phyloP scores from a whole-genome alignment of 2,888 invertebrate species.

The Tryphoninae sp. region DNA sequence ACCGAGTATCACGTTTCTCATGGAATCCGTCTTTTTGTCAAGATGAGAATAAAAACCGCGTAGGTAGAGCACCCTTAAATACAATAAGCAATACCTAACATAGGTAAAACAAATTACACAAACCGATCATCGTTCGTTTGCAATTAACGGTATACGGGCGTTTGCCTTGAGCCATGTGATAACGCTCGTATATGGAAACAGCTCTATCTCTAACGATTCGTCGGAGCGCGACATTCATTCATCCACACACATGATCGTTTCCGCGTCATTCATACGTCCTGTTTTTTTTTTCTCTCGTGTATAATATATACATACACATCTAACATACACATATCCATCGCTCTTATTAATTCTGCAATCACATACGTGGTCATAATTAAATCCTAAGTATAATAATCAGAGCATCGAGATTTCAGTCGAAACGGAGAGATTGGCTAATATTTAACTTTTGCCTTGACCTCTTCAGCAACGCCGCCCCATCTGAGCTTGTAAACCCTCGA shows the following conservation, averaged over 20 bases:
- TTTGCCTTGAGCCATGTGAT: constrained; percentile 7
- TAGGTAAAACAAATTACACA: constrained; percentile 52
- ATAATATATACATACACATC: constrained; percentile 47
- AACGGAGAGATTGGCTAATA: constrained; percentile 80
- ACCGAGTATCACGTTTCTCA: too few species aligned
- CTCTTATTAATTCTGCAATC: too few species aligned
- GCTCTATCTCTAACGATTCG: too few species aligned
- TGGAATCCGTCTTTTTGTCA: too few species aligned
- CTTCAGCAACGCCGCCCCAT: constrained; percentile 98
- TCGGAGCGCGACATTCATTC: background rate
- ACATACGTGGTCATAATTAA: too few species aligned
- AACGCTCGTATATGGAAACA: background rate
- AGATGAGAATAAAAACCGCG: too few species aligned
- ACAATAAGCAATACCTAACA: constrained; percentile 51
- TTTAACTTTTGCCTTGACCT: constrained; percentile 89
- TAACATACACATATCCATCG: too few species aligned
- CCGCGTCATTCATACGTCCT: background rate
- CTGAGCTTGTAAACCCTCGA: constrained; percentile 94
- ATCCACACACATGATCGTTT: background rate
- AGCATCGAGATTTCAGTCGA: constrained; percentile 6
- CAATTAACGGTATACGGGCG: background rate
- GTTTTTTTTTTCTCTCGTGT: constrained; percentile 2
- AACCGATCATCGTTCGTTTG: too few species aligned
- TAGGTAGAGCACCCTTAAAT: too few species aligned
- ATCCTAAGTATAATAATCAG: constrained; percentile 18